Base-by-base conservation (phyloP, 2,113 vertebrate genomes). In the Phainopepla nitens region DNA sequence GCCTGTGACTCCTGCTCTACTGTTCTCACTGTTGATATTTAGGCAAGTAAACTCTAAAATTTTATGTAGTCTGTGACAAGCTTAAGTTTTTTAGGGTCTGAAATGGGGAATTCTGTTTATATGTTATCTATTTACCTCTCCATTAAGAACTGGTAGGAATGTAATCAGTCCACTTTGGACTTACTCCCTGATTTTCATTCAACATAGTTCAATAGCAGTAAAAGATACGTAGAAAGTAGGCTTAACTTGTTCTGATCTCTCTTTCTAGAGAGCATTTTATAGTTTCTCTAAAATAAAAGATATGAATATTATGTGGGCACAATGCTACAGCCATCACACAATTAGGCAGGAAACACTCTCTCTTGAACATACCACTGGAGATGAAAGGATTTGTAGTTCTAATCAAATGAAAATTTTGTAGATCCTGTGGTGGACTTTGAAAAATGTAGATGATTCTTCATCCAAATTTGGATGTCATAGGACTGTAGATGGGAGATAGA, bases 281-380 rank as follows among this genome's bases (percentile, higher is more conserved):
- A 42, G 72, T 89, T 87, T 62, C 16, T 72, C 5, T 61, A 50
- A 90, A 94, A 39, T 58, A 50, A 89, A 53, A 9, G 24, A 53
- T 17, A 44, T 41, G 0, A 57, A 53, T 81, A 42, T 51, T 27
- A 10, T 62, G 12, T 61, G 10, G 13, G 10, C 17, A 71, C 0
- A 0, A 9, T 42, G 12, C 7, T 23, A 16, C 13, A 82, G 22
- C 10, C 15, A 60, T 64, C 35, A 47, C 18, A 47, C 5, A 4
- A 6, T 44, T 49, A 70, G 17, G 9, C 16, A 78, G 72, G 77
- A 91, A 85, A 45, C 11, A 17, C 20, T 15, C 7, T 35, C 11
- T 35, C n/a, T 78, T 28, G 11, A 50, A 28, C 4, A 3, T 8
- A 41, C 28, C 54, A 36, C 22, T 36, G 36, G 23, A 66, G 12